Base-by-base conservation (phyloP, 2,797 vertebrate species). In the Pseudotriccus pelzelni region DNA sequence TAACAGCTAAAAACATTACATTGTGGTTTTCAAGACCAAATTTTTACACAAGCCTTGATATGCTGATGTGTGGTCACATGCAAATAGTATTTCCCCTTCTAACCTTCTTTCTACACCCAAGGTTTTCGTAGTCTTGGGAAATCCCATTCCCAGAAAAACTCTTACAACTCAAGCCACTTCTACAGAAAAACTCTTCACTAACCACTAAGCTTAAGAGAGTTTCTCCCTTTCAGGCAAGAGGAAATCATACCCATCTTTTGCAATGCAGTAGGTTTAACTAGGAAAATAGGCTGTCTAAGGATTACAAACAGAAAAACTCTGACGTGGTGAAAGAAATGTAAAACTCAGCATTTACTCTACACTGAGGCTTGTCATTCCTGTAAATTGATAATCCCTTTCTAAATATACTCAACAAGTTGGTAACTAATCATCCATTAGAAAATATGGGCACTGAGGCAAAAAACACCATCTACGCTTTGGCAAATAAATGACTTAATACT, bases 121-220 rank as follows among this genome's bases (percentile, higher is more conserved):
- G 16, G n/a, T 36, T 81, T 78, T 81, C 0, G 0, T 21, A 85
- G 75, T 56, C 37, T 58, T 60, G 68, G 62, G 79, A 92, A 96
- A 87, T 72, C n/a, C 41, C 72, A 32, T 60, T 84, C 76, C 86
- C 50, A 50, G 46, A 90, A 59, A 12, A 55, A n/a, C 46, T 84
- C 60, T 78, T 64, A 58, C 0, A 0, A 62, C 39, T 64, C 30
- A 70, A 46, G 18, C 6, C 53, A 66, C 28, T 84, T 84, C 83
- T 66, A 50, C 28, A 74, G 87, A 94, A 96, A 89, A 87, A 86
- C 14, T 81, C 30, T 36, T 84, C 37, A 82, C 32, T 75, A 84
- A 58, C 69, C 4, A 0, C 49, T 17, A 37, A 59, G 30, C 7
- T 50, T 72, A 43, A 63, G 37, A 89, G 24, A 0, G 0, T 32